Evolutionary conservation across 1,140 invertebrate genomes (phyloP), one percentile per base, ranked within the genome.

Genomic region (Geopemphigus sp.): DNA sequence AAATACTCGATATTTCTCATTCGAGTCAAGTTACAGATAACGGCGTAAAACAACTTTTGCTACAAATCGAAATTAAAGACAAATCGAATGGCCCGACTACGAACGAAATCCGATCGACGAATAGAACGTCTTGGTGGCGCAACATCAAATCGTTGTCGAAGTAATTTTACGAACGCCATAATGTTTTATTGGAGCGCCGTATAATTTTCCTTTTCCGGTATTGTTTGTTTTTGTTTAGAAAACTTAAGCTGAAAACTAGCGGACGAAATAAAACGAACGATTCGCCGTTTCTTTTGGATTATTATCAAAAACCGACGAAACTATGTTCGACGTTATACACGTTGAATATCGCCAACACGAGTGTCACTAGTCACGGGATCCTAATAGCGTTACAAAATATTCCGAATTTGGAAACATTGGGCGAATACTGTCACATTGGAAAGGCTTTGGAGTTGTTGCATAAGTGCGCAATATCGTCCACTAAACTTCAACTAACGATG

Each of bases 1-100:
- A 85, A 6, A 72, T 85, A 19, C 81, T 88, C 8, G 87, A 88
- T 54, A 85, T 88, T 6, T 85, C 86, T n/a, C 85, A 85, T 81
- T 88, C 87, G 2, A 84, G 85, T 73, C 86, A 87, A 83, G 87
- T 88, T 0, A 87, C 87, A 0, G 86, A 88, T 61, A 72, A 81
- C 0, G 87, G 87, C 8, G 56, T 88, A 14, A 85, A 85, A 76
- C 84, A 87, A 57, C 81, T 88, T 12, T 80, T 88, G n/a, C 70
- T 87, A 5, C 84, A 86, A 81, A 84, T 87, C 15, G 86, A 87
- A 76, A 83, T 87, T 12, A 81, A 85, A 1, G 86, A 87, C 63
- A 86, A 86, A 63, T 39, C 32, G 50, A 76, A 68, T 6, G 14
- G 53, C 57, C 10, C 61, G 61, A 81, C 32, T 39, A 39, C 32